Evolutionary conservation across 2,113 vertebrate genomes (phyloP).

Genomic region (Eonycteris spelaea): DNA sequence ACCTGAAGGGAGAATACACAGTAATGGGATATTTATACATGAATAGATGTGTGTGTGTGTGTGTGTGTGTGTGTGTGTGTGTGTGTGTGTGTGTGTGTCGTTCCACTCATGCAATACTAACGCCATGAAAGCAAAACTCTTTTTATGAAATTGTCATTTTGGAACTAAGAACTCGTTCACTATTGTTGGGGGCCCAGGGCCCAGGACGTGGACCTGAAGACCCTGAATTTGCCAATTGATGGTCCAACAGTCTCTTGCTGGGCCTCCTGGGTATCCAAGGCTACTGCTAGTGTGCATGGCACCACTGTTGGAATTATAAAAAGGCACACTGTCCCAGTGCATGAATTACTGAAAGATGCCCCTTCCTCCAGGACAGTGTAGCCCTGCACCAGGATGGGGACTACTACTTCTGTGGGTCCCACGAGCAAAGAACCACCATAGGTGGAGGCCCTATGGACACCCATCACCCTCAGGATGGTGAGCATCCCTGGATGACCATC

Average conservation of each 20-base stretch:
- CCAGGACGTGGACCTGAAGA: not conserved
- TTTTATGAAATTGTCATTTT: not conserved
- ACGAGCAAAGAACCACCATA: fast-evolving
- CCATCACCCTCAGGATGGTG: not conserved
- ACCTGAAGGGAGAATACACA: not conserved
- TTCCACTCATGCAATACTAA: not conserved
- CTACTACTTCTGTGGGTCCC: no score
- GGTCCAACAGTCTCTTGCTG: no score
- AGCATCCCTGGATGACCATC: fast-evolving
- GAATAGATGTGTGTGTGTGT: not conserved
- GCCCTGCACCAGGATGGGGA: no score
- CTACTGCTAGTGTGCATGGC: fast-evolving
- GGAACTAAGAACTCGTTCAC: not conserved
- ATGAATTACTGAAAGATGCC: not conserved
- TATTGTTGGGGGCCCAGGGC: not conserved
- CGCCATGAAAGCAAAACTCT: not conserved
- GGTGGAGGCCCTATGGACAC: fast-evolving
- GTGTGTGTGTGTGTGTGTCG: no score
- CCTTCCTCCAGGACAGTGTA: not conserved
- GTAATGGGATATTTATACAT: not conserved
- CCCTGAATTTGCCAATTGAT: fast-evolving
- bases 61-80: not conserved
- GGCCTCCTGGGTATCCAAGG: not conserved
- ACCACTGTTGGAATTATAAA: no score
- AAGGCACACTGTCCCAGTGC: fast-evolving